These are phyloP conservation scores for Poeciliopsis prolifica DNA, from an alignment of 2,113 vertebrate genomes.

Conservation along the genomic window DNA sequence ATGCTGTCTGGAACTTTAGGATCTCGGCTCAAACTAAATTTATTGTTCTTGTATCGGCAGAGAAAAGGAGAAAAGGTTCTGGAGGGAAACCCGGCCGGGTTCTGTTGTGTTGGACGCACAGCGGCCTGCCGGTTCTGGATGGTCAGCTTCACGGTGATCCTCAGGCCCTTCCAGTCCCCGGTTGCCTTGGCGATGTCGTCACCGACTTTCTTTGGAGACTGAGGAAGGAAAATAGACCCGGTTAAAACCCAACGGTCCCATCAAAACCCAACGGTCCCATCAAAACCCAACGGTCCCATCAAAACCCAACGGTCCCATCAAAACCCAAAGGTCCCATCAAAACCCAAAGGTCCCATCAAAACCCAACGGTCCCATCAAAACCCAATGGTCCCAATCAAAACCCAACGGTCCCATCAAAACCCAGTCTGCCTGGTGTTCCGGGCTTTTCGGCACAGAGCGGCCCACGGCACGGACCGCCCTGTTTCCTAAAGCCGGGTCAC, in stretches of 20 bases:
- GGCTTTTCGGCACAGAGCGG: constrained; percentile 85
- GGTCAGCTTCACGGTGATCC: constrained; percentile 96
- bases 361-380: not conserved
- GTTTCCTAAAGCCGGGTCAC: constrained; percentile 85
- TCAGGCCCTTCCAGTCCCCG: constrained; percentile 96
- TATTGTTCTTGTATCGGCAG: too few relatives aligned
- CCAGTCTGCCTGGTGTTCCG: constrained; percentile 48
- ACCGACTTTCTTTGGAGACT: constrained; percentile 99
- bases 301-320: not conserved
- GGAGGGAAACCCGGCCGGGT: too few relatives aligned
- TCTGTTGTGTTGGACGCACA: constrained; percentile 70
- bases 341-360: too few relatives aligned
- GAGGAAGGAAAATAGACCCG: not conserved
- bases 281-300: too few relatives aligned
- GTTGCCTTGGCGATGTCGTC: constrained; percentile 99
- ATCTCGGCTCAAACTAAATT: too few relatives aligned
- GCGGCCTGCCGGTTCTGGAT: constrained; percentile 98
- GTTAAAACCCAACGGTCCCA: not conserved
- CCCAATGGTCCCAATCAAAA: too few relatives aligned
- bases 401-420: too few relatives aligned
- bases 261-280: too few relatives aligned
- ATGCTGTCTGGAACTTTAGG: too few relatives aligned
- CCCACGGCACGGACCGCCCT: constrained; percentile 73
- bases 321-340: too few relatives aligned
- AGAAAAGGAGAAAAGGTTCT: too few relatives aligned